A percentile compares a stretch with the other conserved stretches of the same genome.
phyloP scores from a whole-genome alignment of 2,797 vertebrate species.

The Nyctibius grandis region DNA sequence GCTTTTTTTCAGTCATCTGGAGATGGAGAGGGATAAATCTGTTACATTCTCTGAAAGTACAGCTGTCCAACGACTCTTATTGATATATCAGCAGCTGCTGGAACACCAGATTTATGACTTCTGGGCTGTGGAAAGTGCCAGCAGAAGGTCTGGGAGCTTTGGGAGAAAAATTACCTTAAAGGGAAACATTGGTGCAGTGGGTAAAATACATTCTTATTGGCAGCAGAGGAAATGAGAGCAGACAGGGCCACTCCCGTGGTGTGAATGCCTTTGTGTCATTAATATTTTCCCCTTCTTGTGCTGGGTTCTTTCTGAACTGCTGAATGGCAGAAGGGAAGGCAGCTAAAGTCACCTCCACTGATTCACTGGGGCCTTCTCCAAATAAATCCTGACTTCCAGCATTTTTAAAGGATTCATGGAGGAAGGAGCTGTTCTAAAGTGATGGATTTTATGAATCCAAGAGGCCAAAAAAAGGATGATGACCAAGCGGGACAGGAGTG shows the following conservation, averaged over 20 bases:
- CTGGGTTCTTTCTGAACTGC: not conserved
- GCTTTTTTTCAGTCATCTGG: not conserved
- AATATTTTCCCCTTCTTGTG: not conserved
- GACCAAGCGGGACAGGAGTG: not conserved
- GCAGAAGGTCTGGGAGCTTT: constrained; percentile 36
- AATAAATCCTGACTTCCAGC: not conserved
- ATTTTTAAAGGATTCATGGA: not conserved
- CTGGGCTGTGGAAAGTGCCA: constrained; percentile 34
- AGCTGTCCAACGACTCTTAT: not conserved
- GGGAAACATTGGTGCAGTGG: not conserved
- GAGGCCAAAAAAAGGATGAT: not conserved
- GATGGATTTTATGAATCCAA: not conserved
- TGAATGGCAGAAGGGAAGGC: constrained; percentile 11
- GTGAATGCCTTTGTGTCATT: not conserved
- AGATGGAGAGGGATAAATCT: constrained; percentile 40
- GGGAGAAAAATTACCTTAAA: constrained; percentile 45
- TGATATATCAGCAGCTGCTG: constrained; percentile 56
- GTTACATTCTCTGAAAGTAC: not conserved
- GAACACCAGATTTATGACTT: constrained; percentile 35
- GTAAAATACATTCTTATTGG: not conserved
- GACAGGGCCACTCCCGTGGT: not conserved
- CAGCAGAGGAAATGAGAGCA: constrained; percentile 35
- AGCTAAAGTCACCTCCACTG: constrained; percentile 38
- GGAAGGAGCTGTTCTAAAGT: not conserved
- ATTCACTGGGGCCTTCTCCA: not conserved